A percentile compares a stretch with the other conserved stretches of the same genome.
These are phyloP conservation scores for Luperina nickerlii DNA, from an alignment of 2,888 invertebrate species.

Conservation along the genomic window DNA sequence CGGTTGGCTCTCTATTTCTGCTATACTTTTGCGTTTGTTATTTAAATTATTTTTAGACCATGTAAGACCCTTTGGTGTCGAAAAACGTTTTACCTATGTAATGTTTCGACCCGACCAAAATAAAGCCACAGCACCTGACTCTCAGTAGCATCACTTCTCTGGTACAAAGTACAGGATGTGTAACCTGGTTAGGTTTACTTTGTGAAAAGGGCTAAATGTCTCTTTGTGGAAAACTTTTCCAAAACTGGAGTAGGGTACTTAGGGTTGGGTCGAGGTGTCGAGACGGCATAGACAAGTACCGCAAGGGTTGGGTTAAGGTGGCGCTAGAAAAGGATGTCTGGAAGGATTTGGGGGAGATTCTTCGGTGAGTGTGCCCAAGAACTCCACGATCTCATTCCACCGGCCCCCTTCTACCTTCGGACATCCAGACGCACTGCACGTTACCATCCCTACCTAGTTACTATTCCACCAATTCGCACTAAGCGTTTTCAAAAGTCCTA, in stretches of 20 bases:
- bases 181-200: background rate
- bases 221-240: background rate
- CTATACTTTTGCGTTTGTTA: too few species aligned
- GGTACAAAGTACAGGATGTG: background rate
- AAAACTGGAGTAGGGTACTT: fast-evolving
- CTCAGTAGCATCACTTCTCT: background rate
- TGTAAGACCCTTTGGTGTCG: background rate
- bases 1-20: background rate
- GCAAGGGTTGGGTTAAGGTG: too few species aligned
- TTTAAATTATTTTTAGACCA: background rate
- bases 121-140: background rate
- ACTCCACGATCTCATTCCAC: too few species aligned
- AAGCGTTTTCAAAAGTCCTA: too few species aligned
- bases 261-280: background rate
- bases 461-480: too few species aligned
- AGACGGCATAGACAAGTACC: too few species aligned
- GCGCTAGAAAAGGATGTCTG: too few species aligned
- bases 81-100: background rate
- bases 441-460: too few species aligned
- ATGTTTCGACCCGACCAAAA: background rate
- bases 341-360: too few species aligned
- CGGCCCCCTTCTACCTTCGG: too few species aligned
- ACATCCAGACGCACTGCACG: too few species aligned
- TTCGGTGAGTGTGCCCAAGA: too few species aligned
- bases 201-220: background rate